phyloP scores from a whole-genome alignment of 2,113 vertebrate species.

The Megaceryle maxima region DNA sequence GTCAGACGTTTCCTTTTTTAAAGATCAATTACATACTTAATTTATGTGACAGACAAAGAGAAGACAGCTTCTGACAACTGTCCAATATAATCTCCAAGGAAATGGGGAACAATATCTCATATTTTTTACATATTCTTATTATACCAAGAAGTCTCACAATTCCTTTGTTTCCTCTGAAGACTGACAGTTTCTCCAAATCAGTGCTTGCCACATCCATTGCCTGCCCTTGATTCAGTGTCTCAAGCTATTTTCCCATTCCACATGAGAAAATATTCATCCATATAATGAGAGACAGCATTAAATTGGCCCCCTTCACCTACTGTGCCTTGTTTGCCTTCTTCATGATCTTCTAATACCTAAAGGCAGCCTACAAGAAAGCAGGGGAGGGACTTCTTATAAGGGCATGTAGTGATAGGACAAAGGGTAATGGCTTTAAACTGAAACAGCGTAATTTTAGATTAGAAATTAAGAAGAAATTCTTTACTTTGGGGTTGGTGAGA shows the following conservation, averaged over 20 bases:
- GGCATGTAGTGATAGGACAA: background rate
- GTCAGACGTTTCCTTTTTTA: slow-evolving; percentile 2
- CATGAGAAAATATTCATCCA: background rate
- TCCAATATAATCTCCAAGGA: slow-evolving; percentile 24
- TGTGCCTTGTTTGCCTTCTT: background rate
- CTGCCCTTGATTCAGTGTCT: background rate
- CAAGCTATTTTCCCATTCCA: background rate
- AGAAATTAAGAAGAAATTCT: background rate
- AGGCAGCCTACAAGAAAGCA: background rate
- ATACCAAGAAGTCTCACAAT: background rate
- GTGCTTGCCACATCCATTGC: background rate
- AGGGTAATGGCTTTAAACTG: background rate
- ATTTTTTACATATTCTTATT: background rate
- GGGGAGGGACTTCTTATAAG: background rate
- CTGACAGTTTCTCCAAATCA: background rate
- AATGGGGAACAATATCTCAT: slow-evolving; percentile 1
- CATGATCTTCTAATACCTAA: background rate
- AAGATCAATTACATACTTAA: slow-evolving; percentile 55
- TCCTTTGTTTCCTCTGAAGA: background rate
- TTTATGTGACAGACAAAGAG: slow-evolving; percentile 46
- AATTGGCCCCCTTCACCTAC: background rate
- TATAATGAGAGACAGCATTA: background rate
- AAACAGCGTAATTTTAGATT: background rate
- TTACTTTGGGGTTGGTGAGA: background rate
- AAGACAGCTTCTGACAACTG: slow-evolving; percentile 39